A percentile compares a stretch with the other conserved stretches of the same genome.
These are phyloP conservation scores for Prunella himalayana DNA, from an alignment of 2,113 vertebrate species.

Conservation along the genomic window DNA sequence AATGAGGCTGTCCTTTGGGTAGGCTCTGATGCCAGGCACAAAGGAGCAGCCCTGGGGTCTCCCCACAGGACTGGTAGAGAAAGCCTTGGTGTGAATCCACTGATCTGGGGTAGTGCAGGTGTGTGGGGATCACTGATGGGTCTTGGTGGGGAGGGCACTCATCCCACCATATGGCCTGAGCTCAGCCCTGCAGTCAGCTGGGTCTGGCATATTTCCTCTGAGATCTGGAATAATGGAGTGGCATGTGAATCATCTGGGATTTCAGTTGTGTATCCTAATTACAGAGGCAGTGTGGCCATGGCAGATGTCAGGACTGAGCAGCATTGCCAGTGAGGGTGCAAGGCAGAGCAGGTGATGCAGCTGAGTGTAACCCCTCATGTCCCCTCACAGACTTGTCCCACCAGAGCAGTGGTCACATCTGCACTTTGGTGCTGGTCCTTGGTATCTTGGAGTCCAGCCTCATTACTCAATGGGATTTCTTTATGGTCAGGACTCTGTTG, in stretches of 20 bases:
- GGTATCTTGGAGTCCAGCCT: background rate
- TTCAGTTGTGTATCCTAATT: background rate
- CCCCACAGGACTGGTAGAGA: background rate
- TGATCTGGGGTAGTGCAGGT: background rate
- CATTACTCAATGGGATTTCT: background rate
- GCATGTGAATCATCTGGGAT: background rate
- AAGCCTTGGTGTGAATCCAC: background rate
- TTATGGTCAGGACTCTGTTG: background rate
- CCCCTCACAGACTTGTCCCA: background rate
- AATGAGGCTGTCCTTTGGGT: background rate
- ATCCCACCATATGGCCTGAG: background rate
- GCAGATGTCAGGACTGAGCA: background rate
- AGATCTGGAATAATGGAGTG: background rate
- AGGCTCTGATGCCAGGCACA: background rate
- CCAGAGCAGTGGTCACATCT: background rate
- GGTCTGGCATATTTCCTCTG: background rate
- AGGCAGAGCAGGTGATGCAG: background rate
- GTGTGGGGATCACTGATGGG: background rate
- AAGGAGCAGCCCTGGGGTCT: background rate
- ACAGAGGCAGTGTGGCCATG: rapidly evolving
- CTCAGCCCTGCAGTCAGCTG: background rate
- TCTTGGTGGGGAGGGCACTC: background rate
- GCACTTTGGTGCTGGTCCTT: background rate
- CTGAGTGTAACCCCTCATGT: background rate
- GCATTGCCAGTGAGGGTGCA: background rate